Percentiles rank a stretch among this genome's conserved stretches.
Conservation (phyloP, 92 coral and sea anemone genomes). For the Actinostola sp. region DNA sequence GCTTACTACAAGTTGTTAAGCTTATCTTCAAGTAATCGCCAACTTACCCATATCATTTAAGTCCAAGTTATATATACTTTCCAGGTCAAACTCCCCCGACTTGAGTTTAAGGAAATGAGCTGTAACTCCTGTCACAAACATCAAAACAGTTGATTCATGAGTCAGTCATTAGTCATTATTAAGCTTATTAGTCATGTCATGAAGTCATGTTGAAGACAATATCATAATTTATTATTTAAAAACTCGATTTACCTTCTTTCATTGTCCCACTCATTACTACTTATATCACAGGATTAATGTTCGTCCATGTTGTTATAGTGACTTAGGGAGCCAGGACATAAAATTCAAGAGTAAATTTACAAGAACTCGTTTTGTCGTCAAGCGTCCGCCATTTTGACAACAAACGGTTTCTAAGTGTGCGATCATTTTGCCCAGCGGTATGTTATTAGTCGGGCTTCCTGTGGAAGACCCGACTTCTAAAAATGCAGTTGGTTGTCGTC, state of each 20-base stretch:
- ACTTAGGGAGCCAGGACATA: too few species aligned
- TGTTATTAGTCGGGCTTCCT: too few species aligned
- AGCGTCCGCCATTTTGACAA: conserved; percentile 37
- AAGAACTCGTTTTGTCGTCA: too few species aligned
- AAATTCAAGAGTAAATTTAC: too few species aligned
- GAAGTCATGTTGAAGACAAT: too few species aligned
- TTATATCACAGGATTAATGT: not conserved
- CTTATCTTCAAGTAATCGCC: too few species aligned
- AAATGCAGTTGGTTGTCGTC: too few species aligned
- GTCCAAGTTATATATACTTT: conserved; percentile 77
- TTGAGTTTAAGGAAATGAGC: conserved; percentile 72
- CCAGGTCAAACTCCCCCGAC: conserved; percentile 95
- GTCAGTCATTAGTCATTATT: too few species aligned
- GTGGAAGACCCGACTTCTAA: too few species aligned
- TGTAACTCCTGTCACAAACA: conserved; percentile 28
- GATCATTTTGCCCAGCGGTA: too few species aligned
- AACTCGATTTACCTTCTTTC: conserved; percentile 8
- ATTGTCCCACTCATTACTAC: conserved; percentile 17
- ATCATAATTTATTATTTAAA: too few species aligned
- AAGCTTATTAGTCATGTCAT: too few species aligned
- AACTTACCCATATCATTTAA: conserved; percentile 75
- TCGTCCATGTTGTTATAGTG: not conserved
- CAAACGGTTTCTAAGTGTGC: conserved; percentile 6
- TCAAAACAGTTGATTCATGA: not conserved
- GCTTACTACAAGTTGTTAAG: not conserved